These are phyloP conservation scores for Ptychadena robeensis DNA, from an alignment of 2,797 vertebrate species.

Conservation along the genomic window DNA sequence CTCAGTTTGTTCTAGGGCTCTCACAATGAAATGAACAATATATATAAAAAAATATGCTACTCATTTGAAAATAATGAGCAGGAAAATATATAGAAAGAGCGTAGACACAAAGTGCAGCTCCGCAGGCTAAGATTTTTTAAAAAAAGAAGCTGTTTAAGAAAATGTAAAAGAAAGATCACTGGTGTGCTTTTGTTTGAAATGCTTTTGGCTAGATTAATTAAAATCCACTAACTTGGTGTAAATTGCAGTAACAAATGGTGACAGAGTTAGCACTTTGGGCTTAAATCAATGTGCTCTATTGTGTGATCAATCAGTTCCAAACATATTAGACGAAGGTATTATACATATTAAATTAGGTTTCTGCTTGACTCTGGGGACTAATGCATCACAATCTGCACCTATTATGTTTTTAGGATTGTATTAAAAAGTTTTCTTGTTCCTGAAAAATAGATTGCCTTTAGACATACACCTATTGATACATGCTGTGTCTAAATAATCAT, in stretches of 20 bases:
- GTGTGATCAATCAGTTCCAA: conserved; percentile 32
- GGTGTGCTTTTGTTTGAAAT: not conserved
- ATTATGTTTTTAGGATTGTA: conserved; percentile 9
- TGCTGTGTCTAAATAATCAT: too few species aligned
- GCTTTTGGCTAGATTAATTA: conserved; percentile 1
- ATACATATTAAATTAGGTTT: conserved; percentile 17
- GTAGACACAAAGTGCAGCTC: not conserved
- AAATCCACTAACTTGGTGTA: conserved; percentile 16
- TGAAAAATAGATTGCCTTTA: not conserved
- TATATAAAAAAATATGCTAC: not conserved
- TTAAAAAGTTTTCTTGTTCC: not conserved
- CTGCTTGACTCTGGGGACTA: conserved; percentile 8
- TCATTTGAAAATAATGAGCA: not conserved
- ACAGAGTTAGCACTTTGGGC: conserved; percentile 16
- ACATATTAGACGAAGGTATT: not conserved
- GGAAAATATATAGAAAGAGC: not conserved
- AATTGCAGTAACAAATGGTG: conserved; percentile 35
- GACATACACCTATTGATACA: not conserved
- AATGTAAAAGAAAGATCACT: conserved; percentile 3
- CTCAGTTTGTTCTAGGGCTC: conserved; percentile 13
- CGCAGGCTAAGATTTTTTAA: not conserved
- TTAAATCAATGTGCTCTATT: conserved; percentile 27
- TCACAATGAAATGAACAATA: conserved; percentile 14
- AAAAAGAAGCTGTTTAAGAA: conserved; percentile 4
- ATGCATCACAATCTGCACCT: conserved; percentile 1